Evolutionary conservation across 2,797 vertebrate species (phyloP).

Genomic region (Tolypeutes matacus): DNA sequence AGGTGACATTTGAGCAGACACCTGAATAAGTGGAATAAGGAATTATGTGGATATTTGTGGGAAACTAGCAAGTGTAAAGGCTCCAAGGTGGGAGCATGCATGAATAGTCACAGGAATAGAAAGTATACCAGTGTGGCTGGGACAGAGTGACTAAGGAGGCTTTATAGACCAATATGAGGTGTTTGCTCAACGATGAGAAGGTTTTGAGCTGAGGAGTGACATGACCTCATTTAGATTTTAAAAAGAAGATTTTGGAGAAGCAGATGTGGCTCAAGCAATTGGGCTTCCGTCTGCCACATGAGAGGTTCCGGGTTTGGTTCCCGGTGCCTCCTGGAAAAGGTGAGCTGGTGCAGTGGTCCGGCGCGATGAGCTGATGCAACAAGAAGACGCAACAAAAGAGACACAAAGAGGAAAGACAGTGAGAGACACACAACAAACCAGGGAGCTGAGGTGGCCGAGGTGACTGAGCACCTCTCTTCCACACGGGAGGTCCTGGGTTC

Average conservation of each 20-base stretch:
- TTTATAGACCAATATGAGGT: slow-evolving; percentile 26
- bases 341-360: too few relatives aligned
- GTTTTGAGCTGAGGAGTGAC: slow-evolving; percentile 29
- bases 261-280: too few relatives aligned
- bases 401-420: too few relatives aligned
- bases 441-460: too few relatives aligned
- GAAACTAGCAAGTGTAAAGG: slow-evolving; percentile 26
- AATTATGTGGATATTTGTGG: background rate
- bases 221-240: slow-evolving; percentile 44
- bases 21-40: background rate
- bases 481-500: too few relatives aligned
- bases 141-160: background rate
- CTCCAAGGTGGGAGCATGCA: background rate
- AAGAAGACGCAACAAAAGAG: too few relatives aligned
- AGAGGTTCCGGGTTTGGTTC: too few relatives aligned
- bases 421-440: too few relatives aligned
- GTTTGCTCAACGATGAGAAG: background rate
- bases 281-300: too few relatives aligned
- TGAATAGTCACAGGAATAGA: background rate
- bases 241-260: background rate
- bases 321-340: too few relatives aligned
- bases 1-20: slow-evolving; percentile 58
- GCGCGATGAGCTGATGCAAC: too few relatives aligned
- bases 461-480: too few relatives aligned
- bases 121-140: slow-evolving; percentile 5